These are phyloP conservation scores for Troides aeacus DNA, from an alignment of 2,888 invertebrate genomes.

Conservation along the genomic window DNA sequence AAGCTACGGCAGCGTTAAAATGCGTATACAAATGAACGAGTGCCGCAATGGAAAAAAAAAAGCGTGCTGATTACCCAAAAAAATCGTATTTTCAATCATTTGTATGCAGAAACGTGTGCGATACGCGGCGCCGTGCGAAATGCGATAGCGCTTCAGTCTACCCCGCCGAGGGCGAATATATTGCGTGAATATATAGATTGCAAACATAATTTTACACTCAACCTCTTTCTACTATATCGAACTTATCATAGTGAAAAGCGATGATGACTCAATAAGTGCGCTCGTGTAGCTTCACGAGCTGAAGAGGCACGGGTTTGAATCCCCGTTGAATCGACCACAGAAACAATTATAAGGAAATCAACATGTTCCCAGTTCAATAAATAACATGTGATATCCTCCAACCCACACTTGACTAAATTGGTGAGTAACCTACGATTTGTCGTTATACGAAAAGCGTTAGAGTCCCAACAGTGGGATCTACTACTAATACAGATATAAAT, in stretches of 20 bases:
- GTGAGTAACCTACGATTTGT: no score
- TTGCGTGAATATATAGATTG: background rate
- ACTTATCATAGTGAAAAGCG: background rate
- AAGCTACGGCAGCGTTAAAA: constrained; percentile 14
- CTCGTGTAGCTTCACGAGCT: no score
- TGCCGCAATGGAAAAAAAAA: constrained; percentile 3
- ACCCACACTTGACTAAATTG: no score
- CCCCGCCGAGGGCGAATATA: background rate
- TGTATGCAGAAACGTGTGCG: background rate
- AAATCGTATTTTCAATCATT: constrained; percentile 4
- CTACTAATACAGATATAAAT: no score
- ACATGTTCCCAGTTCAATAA: no score
- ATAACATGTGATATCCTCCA: no score
- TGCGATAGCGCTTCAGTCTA: background rate
- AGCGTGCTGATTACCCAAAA: constrained; percentile 10
- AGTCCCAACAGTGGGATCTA: no score
- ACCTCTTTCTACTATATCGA: background rate
- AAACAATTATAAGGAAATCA: no score
- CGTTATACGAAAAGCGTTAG: no score
- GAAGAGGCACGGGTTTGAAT: no score
- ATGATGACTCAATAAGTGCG: no score
- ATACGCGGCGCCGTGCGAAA: background rate
- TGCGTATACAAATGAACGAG: constrained; percentile 11
- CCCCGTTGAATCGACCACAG: no score
- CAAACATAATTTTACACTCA: background rate